Evolutionary conservation across 2,113 vertebrate genomes (phyloP), one percentile per base, ranked within the genome.

Genomic region (Aix galericulata): DNA sequence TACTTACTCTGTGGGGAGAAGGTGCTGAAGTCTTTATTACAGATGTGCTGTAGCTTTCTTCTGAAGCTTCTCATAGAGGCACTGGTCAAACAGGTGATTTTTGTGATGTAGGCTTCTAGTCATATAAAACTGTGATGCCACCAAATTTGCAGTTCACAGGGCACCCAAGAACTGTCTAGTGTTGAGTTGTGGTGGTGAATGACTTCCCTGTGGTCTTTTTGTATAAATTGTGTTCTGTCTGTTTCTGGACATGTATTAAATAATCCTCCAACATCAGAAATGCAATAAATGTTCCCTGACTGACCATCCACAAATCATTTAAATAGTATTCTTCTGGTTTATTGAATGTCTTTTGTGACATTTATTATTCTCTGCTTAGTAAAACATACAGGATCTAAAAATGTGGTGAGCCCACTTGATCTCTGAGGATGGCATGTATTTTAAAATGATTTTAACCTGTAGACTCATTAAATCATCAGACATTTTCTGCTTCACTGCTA

Each of bases 401-500:
- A 3, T 25, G 48, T 71, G 71, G 29, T 32, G 59, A 46, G 53
- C 72, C 36, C 34, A 55, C 60, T 85, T 85, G 40, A 80, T 89
- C 55, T 94, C 86, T 72, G 64, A 81, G 64, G 64, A 83, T 75
- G 44, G 32, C 31, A 42, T 40, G 38, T 40, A 31, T 77, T 94
- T 94, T 83, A 9, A 83, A 83, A 89, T 78, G 2, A 77, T 81
- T 92, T 94, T 94, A 89, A 74, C 64, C 82, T 72, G 52, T 68
- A 74, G 68, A 44, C 68, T 94, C 64, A 58, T 93, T 89, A 92
- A 93, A 94, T 93, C 55, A 68, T 75, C 46, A 82, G 38, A 18
- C 5, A 36, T 86, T 83, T 95, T 92, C 91, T 88, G 64, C 64
- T 83, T 91, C 87, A n/a, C 17, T 94, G 63, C 63, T 86, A 83